Conservation (phyloP, 2,888 invertebrate genomes). For the Latrodectus elegans region DNA sequence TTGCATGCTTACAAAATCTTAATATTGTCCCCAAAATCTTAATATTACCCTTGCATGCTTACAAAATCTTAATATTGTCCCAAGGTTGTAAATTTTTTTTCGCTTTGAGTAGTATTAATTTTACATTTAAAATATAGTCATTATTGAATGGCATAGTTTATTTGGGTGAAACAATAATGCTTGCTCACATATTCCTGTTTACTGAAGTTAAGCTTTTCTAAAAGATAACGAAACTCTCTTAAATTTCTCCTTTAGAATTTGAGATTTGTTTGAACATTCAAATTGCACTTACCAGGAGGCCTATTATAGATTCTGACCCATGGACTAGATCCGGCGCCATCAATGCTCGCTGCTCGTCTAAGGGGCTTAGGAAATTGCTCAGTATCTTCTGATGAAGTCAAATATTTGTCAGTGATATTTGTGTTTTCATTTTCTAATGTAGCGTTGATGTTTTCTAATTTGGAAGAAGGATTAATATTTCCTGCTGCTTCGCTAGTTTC, state of each 20-base stretch:
- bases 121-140: too few species aligned
- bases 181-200: too few species aligned
- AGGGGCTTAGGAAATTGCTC: slow-evolving; percentile 27
- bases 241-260: background rate
- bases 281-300: slow-evolving; percentile 39
- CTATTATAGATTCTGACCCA: slow-evolving; percentile 60
- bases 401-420: background rate
- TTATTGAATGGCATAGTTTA: too few species aligned
- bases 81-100: too few species aligned
- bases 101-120: too few species aligned
- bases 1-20: too few species aligned
- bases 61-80: too few species aligned
- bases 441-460: background rate
- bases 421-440: background rate
- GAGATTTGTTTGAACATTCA: background rate
- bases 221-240: too few species aligned
- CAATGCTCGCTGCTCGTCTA: slow-evolving; percentile 44
- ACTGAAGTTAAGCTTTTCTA: too few species aligned
- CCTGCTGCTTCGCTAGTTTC: background rate
- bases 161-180: too few species aligned
- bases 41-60: too few species aligned
- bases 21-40: too few species aligned
- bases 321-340: slow-evolving; percentile 30
- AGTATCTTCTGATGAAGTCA: background rate
- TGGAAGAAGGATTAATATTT: background rate